A percentile compares a stretch with the other conserved stretches of the same genome.
Evolutionary conservation across 2,888 invertebrate species (phyloP).

Genomic region (Xestia sexstrigata): DNA sequence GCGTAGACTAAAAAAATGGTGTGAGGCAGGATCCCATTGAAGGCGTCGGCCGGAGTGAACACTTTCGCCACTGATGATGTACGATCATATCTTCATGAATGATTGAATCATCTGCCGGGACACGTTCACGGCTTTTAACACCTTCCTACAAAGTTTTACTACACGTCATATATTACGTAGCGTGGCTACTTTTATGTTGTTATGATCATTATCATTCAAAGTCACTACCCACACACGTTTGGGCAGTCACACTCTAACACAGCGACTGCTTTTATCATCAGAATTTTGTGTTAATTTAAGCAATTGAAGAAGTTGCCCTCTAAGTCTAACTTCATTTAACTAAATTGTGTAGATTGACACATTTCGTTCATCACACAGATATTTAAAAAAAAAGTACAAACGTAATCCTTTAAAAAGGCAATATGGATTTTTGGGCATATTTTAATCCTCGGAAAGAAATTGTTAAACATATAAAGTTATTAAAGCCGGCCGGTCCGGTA

Average conservation of each 20-base stretch:
- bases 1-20: conserved; percentile 76
- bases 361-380: conserved; percentile 35
- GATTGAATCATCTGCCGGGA: conserved; percentile 89
- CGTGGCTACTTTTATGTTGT: conserved; percentile 88
- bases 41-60: conserved; percentile 81
- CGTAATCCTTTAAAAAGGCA: conserved; percentile 62
- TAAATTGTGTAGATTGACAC: conserved; percentile 28
- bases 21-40: conserved; percentile 80
- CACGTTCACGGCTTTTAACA: conserved; percentile 89
- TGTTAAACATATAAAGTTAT: conserved; percentile 86
- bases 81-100: conserved; percentile 89
- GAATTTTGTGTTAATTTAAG: conserved; percentile 70
- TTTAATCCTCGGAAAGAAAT: conserved; percentile 79
- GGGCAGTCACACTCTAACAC: conserved; percentile 70
- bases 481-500: conserved; percentile 78
- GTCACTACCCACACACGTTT: conserved; percentile 85
- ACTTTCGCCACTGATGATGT: conserved; percentile 89
- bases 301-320: conserved; percentile 54
- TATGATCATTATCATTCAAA: conserved; percentile 89
- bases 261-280: conserved; percentile 69
- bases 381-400: neutral
- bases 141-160: conserved; percentile 89
- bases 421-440: conserved; percentile 69
- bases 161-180: conserved; percentile 87
- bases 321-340: conserved; percentile 20